Conservation (phyloP, 2,888 invertebrate genomes). For the Deroplatys truncata region DNA sequence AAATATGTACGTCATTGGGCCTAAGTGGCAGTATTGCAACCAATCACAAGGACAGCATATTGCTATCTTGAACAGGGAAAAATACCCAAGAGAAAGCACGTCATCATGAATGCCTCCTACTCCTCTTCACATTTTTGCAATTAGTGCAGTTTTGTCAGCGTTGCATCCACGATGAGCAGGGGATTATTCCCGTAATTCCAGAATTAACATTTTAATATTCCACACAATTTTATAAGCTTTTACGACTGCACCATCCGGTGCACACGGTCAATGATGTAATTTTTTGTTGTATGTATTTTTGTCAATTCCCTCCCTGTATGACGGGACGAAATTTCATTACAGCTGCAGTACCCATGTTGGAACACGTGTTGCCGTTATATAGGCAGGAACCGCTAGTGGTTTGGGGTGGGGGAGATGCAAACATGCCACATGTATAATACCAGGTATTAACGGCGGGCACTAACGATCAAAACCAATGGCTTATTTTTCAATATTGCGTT, state of each 20-base stretch:
- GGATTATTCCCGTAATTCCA: neutral
- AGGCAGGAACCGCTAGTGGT: neutral
- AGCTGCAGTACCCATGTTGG: neutral
- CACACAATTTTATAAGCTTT: neutral
- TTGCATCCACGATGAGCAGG: neutral
- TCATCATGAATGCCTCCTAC: neutral
- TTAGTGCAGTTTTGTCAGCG: neutral
- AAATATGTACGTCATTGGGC: too few species aligned
- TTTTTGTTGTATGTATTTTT: neutral
- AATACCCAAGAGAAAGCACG: too few species aligned
- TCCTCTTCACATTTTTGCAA: neutral
- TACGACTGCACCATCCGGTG: neutral
- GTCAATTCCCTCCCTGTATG: neutral
- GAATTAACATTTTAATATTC: neutral
- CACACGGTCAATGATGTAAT: neutral
- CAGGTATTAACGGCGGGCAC: conserved; percentile 18
- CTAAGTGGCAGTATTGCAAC: too few species aligned
- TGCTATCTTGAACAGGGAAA: too few species aligned
- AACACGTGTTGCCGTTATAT: neutral
- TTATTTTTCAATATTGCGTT: conserved; percentile 29
- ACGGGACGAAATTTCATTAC: neutral
- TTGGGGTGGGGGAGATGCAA: neutral
- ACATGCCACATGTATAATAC: conserved; percentile 22
- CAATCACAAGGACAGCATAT: too few species aligned
- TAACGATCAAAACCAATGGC: conserved; percentile 20